Evolutionary conservation across 2,797 vertebrate genomes (phyloP).

Genomic region (Avahi laniger): DNA sequence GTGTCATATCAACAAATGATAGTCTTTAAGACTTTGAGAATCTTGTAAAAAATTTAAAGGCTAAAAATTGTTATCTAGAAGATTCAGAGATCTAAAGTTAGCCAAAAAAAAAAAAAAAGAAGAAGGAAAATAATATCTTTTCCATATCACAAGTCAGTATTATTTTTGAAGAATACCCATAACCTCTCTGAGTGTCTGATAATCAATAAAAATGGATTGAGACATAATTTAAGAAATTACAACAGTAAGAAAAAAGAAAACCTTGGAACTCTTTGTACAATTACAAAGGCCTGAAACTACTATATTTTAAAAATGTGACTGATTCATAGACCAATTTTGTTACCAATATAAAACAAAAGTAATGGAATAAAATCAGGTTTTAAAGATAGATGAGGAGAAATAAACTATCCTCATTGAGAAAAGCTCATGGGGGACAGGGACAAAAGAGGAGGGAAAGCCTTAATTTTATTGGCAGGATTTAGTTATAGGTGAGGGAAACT

Average conservation of each 20-base stretch:
- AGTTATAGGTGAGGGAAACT: not conserved
- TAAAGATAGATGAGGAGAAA: not conserved
- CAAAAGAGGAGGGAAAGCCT: not conserved
- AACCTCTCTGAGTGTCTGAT: not conserved
- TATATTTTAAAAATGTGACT: not conserved
- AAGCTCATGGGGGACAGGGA: not conserved
- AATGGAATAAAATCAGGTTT: not conserved
- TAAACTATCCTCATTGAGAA: not conserved
- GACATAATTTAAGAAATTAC: not conserved
- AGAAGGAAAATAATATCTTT: not conserved
- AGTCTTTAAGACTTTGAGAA: not conserved
- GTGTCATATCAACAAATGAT: not conserved
- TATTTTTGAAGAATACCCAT: not conserved
- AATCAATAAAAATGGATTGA: not conserved
- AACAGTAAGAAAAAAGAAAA: not conserved
- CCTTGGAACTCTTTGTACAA: not conserved
- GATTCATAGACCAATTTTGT: slow-evolving; percentile 9
- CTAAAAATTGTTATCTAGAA: not conserved
- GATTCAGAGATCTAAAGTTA: not conserved
- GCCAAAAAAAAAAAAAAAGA: not conserved
- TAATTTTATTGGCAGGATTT: not conserved
- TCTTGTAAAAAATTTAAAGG: not conserved
- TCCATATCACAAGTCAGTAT: not conserved
- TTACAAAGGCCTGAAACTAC: not conserved
- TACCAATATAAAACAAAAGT: not conserved